Evolutionary conservation across 2,888 invertebrate genomes (phyloP).

Genomic region (Ernsta delagoae): DNA sequence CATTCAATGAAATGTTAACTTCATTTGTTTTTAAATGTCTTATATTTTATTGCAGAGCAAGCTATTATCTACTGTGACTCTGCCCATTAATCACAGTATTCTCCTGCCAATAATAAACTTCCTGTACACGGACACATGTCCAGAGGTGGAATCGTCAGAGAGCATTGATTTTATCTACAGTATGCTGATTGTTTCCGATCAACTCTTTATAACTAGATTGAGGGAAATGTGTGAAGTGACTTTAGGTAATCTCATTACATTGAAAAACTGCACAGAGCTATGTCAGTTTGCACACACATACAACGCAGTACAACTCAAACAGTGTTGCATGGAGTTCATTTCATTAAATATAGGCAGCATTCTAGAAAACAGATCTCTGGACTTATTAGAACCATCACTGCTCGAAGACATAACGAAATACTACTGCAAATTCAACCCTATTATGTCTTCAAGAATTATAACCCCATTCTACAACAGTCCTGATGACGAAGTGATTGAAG

Average conservation of each 20-base stretch:
- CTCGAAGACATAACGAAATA: constrained; percentile 87
- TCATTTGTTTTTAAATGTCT: too few species aligned
- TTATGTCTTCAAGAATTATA: constrained; percentile 87
- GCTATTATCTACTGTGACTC: constrained; percentile 74
- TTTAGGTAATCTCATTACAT: constrained; percentile 86
- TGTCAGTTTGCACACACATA: constrained; percentile 91
- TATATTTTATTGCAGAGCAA: constrained; percentile 75
- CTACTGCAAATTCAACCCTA: constrained; percentile 86
- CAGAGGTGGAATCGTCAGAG: constrained; percentile 83
- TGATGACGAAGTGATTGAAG: constrained; percentile 82
- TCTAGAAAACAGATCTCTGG: constrained; percentile 88
- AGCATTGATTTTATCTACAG: constrained; percentile 90
- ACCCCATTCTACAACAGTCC: constrained; percentile 88
- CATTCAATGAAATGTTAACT: too few species aligned
- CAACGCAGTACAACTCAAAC: constrained; percentile 89
- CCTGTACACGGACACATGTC: constrained; percentile 89
- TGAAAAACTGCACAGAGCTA: constrained; percentile 91
- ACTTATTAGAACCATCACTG: constrained; percentile 85
- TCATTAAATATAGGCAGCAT: constrained; percentile 89
- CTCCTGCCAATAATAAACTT: constrained; percentile 89
- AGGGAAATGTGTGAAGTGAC: constrained; percentile 89
- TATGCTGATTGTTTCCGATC: constrained; percentile 91
- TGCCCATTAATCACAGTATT: constrained; percentile 86
- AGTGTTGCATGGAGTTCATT: constrained; percentile 91
- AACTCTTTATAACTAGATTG: constrained; percentile 89